A percentile compares a stretch with the other conserved stretches of the same genome.
Evolutionary conservation across 2,797 vertebrate genomes (phyloP).

Genomic region (Muraenolepis orangiensis): DNA sequence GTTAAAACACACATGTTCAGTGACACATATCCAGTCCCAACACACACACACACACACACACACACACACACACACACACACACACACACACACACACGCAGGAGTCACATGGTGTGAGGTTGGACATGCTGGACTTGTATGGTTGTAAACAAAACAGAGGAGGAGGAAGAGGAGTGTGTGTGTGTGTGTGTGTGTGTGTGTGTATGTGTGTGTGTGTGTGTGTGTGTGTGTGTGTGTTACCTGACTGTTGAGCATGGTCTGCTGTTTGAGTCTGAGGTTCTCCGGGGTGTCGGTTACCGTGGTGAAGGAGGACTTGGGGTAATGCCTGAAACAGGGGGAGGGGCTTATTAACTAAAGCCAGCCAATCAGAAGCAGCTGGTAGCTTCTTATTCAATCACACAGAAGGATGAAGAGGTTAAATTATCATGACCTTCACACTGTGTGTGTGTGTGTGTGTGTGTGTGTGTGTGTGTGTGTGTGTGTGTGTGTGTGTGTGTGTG

Average conservation of each 20-base stretch:
- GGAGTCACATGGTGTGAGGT: slow-evolving; percentile 66
- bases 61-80: slow-evolving; percentile 32
- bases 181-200: no score
- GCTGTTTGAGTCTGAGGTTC: slow-evolving; percentile 95
- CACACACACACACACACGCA: slow-evolving; percentile 42
- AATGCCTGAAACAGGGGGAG: slow-evolving; percentile 79
- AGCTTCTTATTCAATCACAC: background rate
- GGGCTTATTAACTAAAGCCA: background rate
- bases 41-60: slow-evolving; percentile 6
- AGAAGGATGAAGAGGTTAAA: background rate
- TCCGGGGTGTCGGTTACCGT: slow-evolving; percentile 95
- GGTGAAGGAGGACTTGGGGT: slow-evolving; percentile 96
- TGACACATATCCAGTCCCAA: background rate
- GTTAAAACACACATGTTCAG: slow-evolving; percentile 8
- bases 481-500: background rate
- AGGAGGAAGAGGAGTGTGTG: background rate
- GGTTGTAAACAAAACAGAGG: slow-evolving; percentile 61
- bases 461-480: background rate
- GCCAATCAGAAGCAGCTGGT: background rate
- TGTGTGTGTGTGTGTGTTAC: slow-evolving; percentile 58
- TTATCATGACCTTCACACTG: background rate
- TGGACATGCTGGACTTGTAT: slow-evolving; percentile 71
- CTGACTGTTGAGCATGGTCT: slow-evolving; percentile 95
- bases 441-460: background rate
- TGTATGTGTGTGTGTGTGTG: background rate